Base-by-base conservation (phyloP, 37 sponge, comb jelly and placozoan genomes). In the Haliclona indistincta region DNA sequence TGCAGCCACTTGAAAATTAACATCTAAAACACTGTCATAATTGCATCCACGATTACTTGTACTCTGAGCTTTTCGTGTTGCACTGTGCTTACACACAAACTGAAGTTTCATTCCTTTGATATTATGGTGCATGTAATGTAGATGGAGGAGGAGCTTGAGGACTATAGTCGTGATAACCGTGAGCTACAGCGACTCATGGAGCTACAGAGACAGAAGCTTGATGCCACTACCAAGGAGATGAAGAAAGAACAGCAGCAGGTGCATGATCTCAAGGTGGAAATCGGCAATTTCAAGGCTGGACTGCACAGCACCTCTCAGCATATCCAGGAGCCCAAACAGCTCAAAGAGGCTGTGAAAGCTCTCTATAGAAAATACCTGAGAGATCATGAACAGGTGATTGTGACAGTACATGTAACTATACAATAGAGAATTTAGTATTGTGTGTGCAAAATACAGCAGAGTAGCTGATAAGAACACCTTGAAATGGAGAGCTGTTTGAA, bases 81-180 rank as follows among this genome's bases (percentile, higher is more conserved):
- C n/a, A n/a, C n/a, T n/a, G n/a, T n/a, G n/a, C n/a, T n/a, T n/a
- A n/a, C n/a, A n/a, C n/a, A n/a, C n/a, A n/a, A n/a, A n/a, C n/a
- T n/a, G n/a, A n/a, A n/a, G n/a, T n/a, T n/a, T n/a, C n/a, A n/a
- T n/a, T n/a, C n/a, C n/a, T n/a, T n/a, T n/a, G n/a, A n/a, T n/a
- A n/a, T n/a, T n/a, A n/a, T n/a, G n/a, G n/a, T n/a, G n/a, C n/a
- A n/a, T n/a, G n/a, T n/a, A n/a, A n/a, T 22, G 2, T 54, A 94
- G 95, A 97, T 97, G 98, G 95, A 94, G 61, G 61, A 80, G 2
- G 98, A 97, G 75, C 82, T 97, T 56, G 86, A 89, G 63, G 76
- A 76, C 33, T 83, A 79, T 47, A 80, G 84, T 56, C 82, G 86
- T 55, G 84, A 86, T 43, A 92, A 92, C 71, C 88, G 84, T 38